Percentiles rank a stretch among this genome's conserved stretches.
Conservation (phyloP, 2,888 invertebrate genomes). For the Eristalinus sepulchralis region DNA sequence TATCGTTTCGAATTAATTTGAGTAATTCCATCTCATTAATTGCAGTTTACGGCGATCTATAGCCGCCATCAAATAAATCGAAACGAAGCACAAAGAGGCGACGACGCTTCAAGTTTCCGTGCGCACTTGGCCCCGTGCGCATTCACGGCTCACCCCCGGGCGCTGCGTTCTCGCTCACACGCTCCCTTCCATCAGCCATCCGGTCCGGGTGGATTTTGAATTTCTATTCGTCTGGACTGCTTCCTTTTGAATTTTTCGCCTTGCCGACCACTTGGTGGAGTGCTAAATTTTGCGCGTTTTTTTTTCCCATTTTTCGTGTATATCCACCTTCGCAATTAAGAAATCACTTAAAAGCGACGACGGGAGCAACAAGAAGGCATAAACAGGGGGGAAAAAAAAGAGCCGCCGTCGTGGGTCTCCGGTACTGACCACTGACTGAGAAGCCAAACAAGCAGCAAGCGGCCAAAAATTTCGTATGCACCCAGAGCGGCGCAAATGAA, state of each 20-base stretch:
- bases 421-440: conserved; percentile 34
- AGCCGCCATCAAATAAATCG: not conserved
- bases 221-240: conserved; percentile 17
- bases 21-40: not conserved
- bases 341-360: conserved; percentile 31
- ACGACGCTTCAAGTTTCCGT: no score
- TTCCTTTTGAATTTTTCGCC: conserved; percentile 6
- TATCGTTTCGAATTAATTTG: not conserved
- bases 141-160: not conserved
- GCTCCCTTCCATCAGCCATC: not conserved
- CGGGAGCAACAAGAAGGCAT: not conserved
- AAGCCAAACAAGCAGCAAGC: conserved; percentile 60
- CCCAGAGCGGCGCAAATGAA: conserved; percentile 23
- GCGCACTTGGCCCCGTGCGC: no score
- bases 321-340: conserved; percentile 44
- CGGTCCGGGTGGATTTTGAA: not conserved
- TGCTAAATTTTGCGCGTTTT: not conserved
- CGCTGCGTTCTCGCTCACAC: not conserved
- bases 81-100: not conserved
- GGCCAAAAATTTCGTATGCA: conserved; percentile 19
- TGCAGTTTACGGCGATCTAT: not conserved
- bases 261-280: not conserved
- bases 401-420: not conserved
- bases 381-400: conserved; percentile 3
- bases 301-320: conserved; percentile 1